These are phyloP conservation scores for Plagodis dolabraria DNA, from an alignment of 2,888 invertebrate species.

Conservation along the genomic window DNA sequence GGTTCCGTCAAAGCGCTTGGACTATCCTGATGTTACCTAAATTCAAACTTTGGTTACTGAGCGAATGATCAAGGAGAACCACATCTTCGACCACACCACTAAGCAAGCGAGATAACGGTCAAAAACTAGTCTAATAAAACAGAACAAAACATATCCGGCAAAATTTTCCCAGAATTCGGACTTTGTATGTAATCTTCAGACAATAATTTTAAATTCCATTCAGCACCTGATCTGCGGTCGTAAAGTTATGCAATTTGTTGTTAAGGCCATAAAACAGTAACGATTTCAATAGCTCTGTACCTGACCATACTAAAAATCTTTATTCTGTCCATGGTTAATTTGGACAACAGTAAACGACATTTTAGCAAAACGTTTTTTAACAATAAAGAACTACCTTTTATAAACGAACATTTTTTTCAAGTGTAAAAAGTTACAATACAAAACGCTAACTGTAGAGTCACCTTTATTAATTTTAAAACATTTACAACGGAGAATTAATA, in stretches of 20 bases:
- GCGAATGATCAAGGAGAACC: no score
- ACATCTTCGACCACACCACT: no score
- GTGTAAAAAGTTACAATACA: background rate
- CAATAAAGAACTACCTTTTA: background rate
- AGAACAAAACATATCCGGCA: constrained; percentile 10
- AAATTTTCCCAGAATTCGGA: constrained; percentile 34
- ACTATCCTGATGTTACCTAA: no score
- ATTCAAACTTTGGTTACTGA: no score
- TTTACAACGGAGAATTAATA: constrained; percentile 1
- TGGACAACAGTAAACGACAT: constrained; percentile 15
- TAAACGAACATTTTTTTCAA: background rate
- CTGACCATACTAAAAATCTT: constrained; percentile 51
- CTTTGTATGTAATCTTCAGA: constrained; percentile 42
- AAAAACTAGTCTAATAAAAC: no score
- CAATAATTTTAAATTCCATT: constrained; percentile 47
- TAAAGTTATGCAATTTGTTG: constrained; percentile 67
- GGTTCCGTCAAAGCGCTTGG: no score
- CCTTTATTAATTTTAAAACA: background rate
- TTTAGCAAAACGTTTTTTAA: constrained; percentile 5
- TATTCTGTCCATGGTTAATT: constrained; percentile 34
- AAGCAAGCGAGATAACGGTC: no score
- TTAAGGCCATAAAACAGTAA: constrained; percentile 61
- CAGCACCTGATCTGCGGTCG: constrained; percentile 49
- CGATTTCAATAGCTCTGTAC: constrained; percentile 62
- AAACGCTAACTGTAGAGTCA: background rate